Base-by-base conservation (phyloP, 2,113 vertebrate genomes). In the Notarius quadriscutis region DNA sequence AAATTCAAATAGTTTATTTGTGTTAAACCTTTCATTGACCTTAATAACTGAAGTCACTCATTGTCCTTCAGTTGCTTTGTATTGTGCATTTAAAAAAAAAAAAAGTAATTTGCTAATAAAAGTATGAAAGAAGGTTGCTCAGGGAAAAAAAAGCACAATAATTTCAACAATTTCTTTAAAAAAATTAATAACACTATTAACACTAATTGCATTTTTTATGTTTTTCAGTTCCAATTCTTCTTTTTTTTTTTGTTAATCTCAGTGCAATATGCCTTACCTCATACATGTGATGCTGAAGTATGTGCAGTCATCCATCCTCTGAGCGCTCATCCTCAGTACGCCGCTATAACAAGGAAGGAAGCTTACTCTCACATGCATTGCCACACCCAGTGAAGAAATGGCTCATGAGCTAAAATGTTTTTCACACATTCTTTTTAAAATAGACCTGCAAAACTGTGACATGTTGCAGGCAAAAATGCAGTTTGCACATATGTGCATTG, bases 331-430 rank as follows among this genome's bases (percentile, higher is more conserved):
- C 57, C 50, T 72, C 81, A 82, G 83, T 84, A 58, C 55, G 50
- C 69, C 27, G 20, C 55, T 69, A 22, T 74, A 51, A 88, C 67
- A 6, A 89, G 87, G 85, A 85, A 90, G 87, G 85, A 87, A 90
- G 87, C 53, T 71, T 60, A 67, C 69, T 57, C 27, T 86, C 79
- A 65, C 27, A 86, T 18, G 50, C 58, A 48, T 67, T 67, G 89
- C 85, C 89, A 90, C 89, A 90, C 89, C 89, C 89, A 88, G 20
- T 63, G 78, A 60, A 88, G 82, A 88, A 90, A 84, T 77, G n/a
- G 30, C 79, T 51, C 41, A 48, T 30, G 51, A 51, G 53, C 50
- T 80, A 41, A 81, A 84, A 51, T 12, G 48, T 53, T 83, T 65
- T 80, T 62, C 20, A 84, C n/a, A 57, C 25, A 81, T 72, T 22